phyloP scores from a whole-genome alignment of 1,140 invertebrate genomes.

The Heliconius melpomene region DNA sequence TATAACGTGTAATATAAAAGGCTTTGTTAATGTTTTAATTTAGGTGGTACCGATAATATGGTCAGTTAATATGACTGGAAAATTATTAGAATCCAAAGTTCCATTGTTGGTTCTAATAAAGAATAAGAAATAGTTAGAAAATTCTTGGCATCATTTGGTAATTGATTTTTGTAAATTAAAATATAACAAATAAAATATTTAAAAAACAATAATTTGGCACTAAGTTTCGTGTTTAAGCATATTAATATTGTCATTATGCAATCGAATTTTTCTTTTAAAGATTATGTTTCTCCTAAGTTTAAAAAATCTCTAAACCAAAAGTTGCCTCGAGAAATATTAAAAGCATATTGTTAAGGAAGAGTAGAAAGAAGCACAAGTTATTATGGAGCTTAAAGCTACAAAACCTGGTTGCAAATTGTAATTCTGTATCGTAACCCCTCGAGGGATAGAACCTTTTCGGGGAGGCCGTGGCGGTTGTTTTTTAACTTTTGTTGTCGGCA shows the following conservation, averaged over 20 bases:
- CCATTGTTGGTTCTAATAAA: background rate
- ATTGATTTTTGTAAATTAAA: background rate
- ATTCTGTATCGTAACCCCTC: conserved; percentile 79
- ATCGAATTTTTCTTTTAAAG: too few species aligned
- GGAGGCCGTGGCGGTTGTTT: conserved; percentile 86
- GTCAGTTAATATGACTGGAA: background rate
- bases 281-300: background rate
- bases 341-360: conserved; percentile 3
- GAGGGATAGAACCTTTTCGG: conserved; percentile 87
- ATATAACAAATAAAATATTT: background rate
- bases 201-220: background rate
- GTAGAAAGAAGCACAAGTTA: conserved; percentile 17
- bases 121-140: background rate
- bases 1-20: background rate
- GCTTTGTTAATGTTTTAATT: background rate
- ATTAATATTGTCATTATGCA: background rate
- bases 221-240: background rate
- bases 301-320: background rate
- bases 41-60: background rate
- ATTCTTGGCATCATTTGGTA: background rate
- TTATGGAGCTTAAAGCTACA: conserved; percentile 5
- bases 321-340: background rate
- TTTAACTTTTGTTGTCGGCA: conserved; percentile 75
- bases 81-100: background rate
- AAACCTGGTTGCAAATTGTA: conserved; percentile 72